These are phyloP conservation scores for Arizona elegans DNA, from an alignment of 2,113 vertebrate genomes.

Conservation along the genomic window DNA sequence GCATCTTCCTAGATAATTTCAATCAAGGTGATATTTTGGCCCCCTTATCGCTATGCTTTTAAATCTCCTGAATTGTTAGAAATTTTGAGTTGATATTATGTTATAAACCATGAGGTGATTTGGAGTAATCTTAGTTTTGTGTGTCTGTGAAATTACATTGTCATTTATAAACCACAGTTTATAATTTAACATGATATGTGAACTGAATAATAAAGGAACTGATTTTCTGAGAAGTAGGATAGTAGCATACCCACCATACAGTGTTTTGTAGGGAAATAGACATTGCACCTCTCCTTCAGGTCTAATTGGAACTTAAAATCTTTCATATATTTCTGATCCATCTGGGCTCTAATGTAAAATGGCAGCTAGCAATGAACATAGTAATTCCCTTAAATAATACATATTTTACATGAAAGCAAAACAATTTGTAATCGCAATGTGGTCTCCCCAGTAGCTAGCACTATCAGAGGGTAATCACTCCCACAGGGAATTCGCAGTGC, in stretches of 20 bases:
- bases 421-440: conserved; percentile 5
- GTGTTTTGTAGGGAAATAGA: conserved; percentile 37
- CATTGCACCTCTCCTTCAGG: neutral
- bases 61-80: conserved; percentile 23
- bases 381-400: conserved; percentile 21
- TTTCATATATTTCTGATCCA: neutral
- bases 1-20: conserved; percentile 57
- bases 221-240: conserved; percentile 30
- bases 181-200: neutral
- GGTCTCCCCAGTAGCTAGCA: neutral
- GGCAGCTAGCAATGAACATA: neutral
- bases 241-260: neutral
- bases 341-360: conserved; percentile 28
- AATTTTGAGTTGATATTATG: conserved; percentile 10
- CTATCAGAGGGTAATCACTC: conserved; percentile 34
- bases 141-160: neutral
- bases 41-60: conserved; percentile 51
- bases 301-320: neutral
- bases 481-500: conserved; percentile 29
- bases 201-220: conserved; percentile 7
- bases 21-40: conserved; percentile 36
- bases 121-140: neutral
- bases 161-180: neutral
- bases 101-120: neutral
- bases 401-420: conserved; percentile 23